A percentile compares a stretch with the other conserved stretches of the same genome.
Conservation (phyloP, 2,888 invertebrate genomes). For the Chrysolina americana region DNA sequence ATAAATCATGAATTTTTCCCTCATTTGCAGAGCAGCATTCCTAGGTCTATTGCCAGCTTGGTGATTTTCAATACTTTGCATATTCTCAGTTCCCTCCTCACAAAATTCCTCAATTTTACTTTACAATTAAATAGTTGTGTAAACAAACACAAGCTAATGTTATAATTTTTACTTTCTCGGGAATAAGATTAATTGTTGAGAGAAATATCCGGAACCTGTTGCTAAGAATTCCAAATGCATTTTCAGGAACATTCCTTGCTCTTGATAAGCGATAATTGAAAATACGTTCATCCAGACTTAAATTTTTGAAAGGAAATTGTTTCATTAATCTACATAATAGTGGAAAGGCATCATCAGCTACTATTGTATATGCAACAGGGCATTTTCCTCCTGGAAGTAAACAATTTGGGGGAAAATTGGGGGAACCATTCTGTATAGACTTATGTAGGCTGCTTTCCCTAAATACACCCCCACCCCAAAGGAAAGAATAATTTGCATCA, state of each 20-base stretch:
- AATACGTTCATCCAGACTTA: conserved; percentile 39
- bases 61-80: neutral
- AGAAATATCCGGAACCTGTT: conserved; percentile 47
- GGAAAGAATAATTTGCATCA: too few relatives aligned
- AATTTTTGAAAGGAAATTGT: too few relatives aligned
- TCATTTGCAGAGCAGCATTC: conserved; percentile 2
- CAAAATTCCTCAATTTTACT: conserved; percentile 2
- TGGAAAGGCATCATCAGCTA: too few relatives aligned
- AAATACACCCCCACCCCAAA: too few relatives aligned
- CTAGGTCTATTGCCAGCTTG: conserved; percentile 7
- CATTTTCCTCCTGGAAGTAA: too few relatives aligned
- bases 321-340: too few relatives aligned
- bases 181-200: conserved; percentile 33
- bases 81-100: neutral
- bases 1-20: conserved; percentile 18
- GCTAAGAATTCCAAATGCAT: too few relatives aligned
- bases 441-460: too few relatives aligned
- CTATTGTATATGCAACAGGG: too few relatives aligned
- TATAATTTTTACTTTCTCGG: conserved; percentile 7
- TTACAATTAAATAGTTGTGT: conserved; percentile 15
- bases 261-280: conserved; percentile 46
- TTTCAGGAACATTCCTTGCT: conserved; percentile 46
- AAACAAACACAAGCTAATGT: conserved; percentile 3
- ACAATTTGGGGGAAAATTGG: too few relatives aligned
- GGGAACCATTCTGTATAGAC: too few relatives aligned